Evolutionary conservation across 2,888 invertebrate genomes (phyloP).

Genomic region (Bellardia pandia): DNA sequence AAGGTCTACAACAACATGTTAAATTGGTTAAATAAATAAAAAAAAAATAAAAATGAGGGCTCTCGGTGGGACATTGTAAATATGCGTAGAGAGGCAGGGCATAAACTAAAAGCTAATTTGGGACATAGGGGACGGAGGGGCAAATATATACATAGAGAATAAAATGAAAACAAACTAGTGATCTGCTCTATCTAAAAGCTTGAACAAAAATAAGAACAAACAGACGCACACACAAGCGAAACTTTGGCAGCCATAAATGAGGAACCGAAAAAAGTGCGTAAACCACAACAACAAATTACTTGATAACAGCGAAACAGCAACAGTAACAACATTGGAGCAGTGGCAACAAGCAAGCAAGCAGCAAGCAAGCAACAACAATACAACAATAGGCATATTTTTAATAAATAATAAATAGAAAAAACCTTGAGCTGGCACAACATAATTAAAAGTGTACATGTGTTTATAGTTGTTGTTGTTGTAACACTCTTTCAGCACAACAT

Average conservation of each 20-base stretch:
- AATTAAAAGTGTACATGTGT: conserved; percentile 71
- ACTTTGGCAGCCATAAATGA: conserved; percentile 55
- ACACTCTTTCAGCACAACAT: conserved; percentile 34
- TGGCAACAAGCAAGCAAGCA: conserved; percentile 7
- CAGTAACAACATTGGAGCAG: conserved; percentile 8
- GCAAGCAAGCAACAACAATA: conserved; percentile 23
- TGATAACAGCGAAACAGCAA: conserved; percentile 41
- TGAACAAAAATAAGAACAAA: conserved; percentile 23
- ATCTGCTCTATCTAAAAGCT: conserved; percentile 32
- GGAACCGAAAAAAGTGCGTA: conserved; percentile 65
- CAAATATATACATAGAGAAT: conserved; percentile 10
- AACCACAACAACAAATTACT: conserved; percentile 46
- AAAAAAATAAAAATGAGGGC: conserved; percentile 55
- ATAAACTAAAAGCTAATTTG: conserved; percentile 45
- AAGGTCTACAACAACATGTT: conserved; percentile 58
- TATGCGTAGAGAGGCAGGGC: conserved; percentile 29
- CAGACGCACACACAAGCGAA: conserved; percentile 20
- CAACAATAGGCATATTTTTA: conserved; percentile 14
- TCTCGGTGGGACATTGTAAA: conserved; percentile 51
- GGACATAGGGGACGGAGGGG: conserved; percentile 67
- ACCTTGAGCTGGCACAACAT: conserved; percentile 76
- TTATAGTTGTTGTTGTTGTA: no score
- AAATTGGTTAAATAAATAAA: conserved; percentile 17
- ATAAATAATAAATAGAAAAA: conserved; percentile 60
- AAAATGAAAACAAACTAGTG: conserved; percentile 23